Base-by-base conservation (phyloP, 2,888 invertebrate species). In the Elegia similella region DNA sequence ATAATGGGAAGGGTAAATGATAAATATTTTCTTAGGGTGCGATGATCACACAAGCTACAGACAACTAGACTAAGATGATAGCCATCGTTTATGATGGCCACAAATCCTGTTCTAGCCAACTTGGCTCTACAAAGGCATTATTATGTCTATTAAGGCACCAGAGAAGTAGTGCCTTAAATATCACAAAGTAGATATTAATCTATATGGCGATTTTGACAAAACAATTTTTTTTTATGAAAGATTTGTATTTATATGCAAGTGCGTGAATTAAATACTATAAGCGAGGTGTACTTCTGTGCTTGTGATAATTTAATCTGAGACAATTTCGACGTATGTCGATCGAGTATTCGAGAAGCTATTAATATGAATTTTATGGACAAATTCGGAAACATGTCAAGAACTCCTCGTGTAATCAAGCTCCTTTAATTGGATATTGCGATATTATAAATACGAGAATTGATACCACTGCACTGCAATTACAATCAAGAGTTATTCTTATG, bases 371-470 rank as follows among this genome's bases (percentile, higher is more conserved):
- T 34, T 50, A 50, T 50, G 50, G 34, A 50, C 50, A 15, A 50
- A 34, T 50, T 50, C 16, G 50, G 50, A 50, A 50, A 16, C 17
- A 50, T 50, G 50, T 50, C 50, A 50, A 50, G 42, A 42, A 42
- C 52, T 53, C 15, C 2, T 13, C 42, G 13, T 42, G 23, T 29
- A 42, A 38, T 53, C 42, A 42, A 42, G 52, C 42, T 53, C 29
- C 29, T 53, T 29, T 53, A 53, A 53, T 42, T 53, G 52, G 52
- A 29, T 42, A 42, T 15, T 13, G n/a, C 42, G 38, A 17, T 52
- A 52, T 6, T 29, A 6, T 50, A 50, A 50, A 48, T 48, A 32
- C 34, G 16, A 34, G 10, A 38, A 50, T 16, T 7, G 32, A 34
- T 17, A 6, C 46, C 12, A 46, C 17, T 23, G 46, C 12, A 23